Conservation (phyloP, 2,113 vertebrate species). For the Silurus meridionalis region DNA sequence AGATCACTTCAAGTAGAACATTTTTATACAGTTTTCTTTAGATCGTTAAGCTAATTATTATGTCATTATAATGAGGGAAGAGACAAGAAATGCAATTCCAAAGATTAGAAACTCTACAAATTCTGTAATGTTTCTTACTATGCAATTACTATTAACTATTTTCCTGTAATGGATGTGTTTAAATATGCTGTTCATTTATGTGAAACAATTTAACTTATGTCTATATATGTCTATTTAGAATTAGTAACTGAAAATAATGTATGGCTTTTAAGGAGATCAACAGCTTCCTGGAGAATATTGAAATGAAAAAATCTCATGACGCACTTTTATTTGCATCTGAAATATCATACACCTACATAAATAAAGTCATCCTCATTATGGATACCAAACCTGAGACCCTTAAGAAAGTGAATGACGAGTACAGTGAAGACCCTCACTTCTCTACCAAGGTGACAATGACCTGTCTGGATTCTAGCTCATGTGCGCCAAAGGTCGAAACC, state of each 20-base stretch:
- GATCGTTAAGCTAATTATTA: not conserved
- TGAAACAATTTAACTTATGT: too few species aligned
- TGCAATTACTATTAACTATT: too few species aligned
- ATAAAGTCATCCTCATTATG: conserved; percentile 36
- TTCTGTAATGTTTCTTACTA: too few species aligned
- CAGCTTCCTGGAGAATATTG: conserved; percentile 31
- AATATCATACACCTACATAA: conserved; percentile 46
- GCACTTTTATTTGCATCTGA: conserved; percentile 48
- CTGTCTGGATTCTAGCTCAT: conserved; percentile 43
- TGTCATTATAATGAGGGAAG: too few species aligned
- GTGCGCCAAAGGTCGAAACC: conserved; percentile 31
- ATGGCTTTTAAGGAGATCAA: conserved; percentile 3
- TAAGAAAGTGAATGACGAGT: conserved; percentile 47
- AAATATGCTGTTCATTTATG: too few species aligned
- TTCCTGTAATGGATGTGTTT: too few species aligned
- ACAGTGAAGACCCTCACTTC: conserved; percentile 53
- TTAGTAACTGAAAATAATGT: not conserved
- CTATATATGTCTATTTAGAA: not conserved
- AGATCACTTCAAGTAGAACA: not conserved
- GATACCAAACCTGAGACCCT: not conserved
- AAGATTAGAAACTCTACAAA: too few species aligned
- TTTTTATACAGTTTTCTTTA: not conserved
- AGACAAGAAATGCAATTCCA: too few species aligned
- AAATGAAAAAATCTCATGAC: conserved; percentile 36
- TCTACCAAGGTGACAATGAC: conserved; percentile 43